phyloP scores from a whole-genome alignment of 1,140 invertebrate species.

The Drosophila bocqueti region DNA sequence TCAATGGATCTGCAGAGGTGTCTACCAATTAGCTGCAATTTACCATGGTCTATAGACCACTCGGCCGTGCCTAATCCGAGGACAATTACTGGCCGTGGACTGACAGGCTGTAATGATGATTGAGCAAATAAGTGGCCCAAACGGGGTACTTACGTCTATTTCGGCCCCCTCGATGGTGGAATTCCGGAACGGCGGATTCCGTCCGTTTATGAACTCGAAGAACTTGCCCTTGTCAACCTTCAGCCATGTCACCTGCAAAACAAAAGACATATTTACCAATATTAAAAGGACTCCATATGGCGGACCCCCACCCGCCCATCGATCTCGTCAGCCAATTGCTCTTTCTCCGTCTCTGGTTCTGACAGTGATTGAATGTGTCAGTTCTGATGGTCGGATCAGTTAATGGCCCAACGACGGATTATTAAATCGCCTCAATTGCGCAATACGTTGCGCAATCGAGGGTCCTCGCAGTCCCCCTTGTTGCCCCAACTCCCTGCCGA shows the following conservation, averaged over 20 bases:
- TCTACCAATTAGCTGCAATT: slow-evolving; percentile 38
- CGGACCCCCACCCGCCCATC: neutral
- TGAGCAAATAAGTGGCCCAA: slow-evolving; percentile 30
- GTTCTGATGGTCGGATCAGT: slow-evolving; percentile 24
- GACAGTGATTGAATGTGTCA: slow-evolving; percentile 75
- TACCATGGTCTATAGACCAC: slow-evolving; percentile 6
- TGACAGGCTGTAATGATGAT: slow-evolving; percentile 37
- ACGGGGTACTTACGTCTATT: slow-evolving; percentile 89
- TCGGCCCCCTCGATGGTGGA: slow-evolving; percentile 88
- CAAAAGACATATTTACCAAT: slow-evolving; percentile 50
- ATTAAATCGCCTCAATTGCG: slow-evolving; percentile 34
- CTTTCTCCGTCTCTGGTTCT: slow-evolving; percentile 31
- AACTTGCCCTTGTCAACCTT: slow-evolving; percentile 90
- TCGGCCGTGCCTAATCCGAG: slow-evolving; percentile 15
- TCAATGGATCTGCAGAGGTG: slow-evolving; percentile 31
- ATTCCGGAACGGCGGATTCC: slow-evolving; percentile 90
- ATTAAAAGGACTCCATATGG: slow-evolving; percentile 54
- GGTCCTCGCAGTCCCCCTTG: neutral
- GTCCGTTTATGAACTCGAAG: slow-evolving; percentile 91
- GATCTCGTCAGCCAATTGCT: neutral
- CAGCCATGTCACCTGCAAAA: slow-evolving; percentile 88
- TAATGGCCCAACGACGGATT: slow-evolving; percentile 22
- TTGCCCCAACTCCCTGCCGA: neutral
- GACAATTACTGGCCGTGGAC: slow-evolving; percentile 22
- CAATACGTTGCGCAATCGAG: slow-evolving; percentile 33